phyloP scores from a whole-genome alignment of 2,113 vertebrate species.

The Dendropsophus ebraccatus region DNA sequence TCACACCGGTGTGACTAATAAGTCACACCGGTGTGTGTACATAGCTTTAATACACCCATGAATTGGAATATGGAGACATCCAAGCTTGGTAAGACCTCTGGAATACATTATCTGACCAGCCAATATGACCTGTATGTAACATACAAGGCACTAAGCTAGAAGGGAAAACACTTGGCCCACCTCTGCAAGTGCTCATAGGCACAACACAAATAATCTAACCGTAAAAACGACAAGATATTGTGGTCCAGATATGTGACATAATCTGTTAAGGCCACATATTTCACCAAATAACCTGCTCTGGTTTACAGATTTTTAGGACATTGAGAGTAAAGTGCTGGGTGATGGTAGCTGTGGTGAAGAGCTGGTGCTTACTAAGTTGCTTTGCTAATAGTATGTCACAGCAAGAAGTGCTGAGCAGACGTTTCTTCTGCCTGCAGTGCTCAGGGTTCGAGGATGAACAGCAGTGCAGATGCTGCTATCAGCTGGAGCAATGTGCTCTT shows the following conservation, averaged over 20 bases:
- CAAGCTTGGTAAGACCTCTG: not conserved
- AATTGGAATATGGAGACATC: too few species aligned
- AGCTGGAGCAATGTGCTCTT: conserved; percentile 62
- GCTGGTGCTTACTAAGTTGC: not conserved
- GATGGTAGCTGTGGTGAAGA: not conserved
- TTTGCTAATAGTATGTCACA: not conserved
- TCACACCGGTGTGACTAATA: not conserved
- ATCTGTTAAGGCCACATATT: too few species aligned
- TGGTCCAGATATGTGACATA: too few species aligned
- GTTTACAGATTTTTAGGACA: not conserved
- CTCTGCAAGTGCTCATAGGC: not conserved
- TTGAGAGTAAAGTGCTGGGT: too few species aligned
- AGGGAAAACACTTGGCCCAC: not conserved
- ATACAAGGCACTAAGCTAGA: conserved; percentile 26
- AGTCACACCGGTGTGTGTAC: not conserved
- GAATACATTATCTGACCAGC: not conserved
- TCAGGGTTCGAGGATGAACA: not conserved
- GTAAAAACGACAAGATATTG: not conserved
- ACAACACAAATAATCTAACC: not conserved
- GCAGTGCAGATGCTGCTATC: conserved; percentile 54
- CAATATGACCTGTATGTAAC: not conserved
- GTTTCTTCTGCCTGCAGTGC: not conserved
- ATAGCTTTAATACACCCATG: not conserved
- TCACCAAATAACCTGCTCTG: not conserved
- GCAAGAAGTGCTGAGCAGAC: not conserved